Evolutionary conservation across 30 jellyfish, hydroid and myxozoan species (phyloP).

Genomic region (Chironex yamaguchii): DNA sequence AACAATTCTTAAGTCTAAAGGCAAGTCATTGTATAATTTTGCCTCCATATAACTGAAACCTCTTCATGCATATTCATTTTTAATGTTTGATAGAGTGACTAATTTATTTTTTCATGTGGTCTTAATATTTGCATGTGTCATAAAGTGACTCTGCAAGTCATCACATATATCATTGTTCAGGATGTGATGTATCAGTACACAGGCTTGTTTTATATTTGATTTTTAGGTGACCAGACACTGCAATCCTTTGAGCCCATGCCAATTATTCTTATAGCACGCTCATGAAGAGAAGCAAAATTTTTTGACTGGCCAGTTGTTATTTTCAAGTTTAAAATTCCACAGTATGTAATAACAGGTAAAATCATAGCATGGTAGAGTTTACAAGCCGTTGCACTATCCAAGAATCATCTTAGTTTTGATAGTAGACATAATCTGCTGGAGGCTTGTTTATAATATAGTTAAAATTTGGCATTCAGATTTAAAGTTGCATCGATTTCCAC

Average conservation of each 20-base stretch:
- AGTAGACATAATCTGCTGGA: slow-evolving; percentile 63
- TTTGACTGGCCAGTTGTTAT: slow-evolving; percentile 34
- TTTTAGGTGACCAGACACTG: slow-evolving; percentile 43
- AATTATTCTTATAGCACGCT: slow-evolving; percentile 31
- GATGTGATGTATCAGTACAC: slow-evolving; percentile 45
- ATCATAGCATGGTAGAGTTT: slow-evolving; percentile 28
- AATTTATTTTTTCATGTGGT: not conserved
- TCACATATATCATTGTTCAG: too few species aligned
- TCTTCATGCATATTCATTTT: too few species aligned
- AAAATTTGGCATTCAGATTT: slow-evolving; percentile 30
- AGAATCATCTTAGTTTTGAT: slow-evolving; percentile 35
- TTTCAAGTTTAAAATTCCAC: slow-evolving; percentile 32
- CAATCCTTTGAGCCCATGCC: slow-evolving; percentile 48
- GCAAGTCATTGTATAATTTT: too few species aligned
- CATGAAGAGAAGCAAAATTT: slow-evolving; percentile 52
- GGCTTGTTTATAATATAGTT: slow-evolving; percentile 28
- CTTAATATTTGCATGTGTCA: slow-evolving; percentile 30
- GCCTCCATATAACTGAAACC: too few species aligned
- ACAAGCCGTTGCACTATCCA: slow-evolving; percentile 44
- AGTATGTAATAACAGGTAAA: slow-evolving; percentile 24
- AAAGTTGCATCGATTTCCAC: slow-evolving; percentile 40
- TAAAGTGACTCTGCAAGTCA: slow-evolving; percentile 55
- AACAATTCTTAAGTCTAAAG: too few species aligned
- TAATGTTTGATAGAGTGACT: too few species aligned
- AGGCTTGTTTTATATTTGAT: slow-evolving; percentile 38